These are phyloP conservation scores for Hoplostethus mediterraneus DNA, from an alignment of 2,797 vertebrate species.

Conservation along the genomic window DNA sequence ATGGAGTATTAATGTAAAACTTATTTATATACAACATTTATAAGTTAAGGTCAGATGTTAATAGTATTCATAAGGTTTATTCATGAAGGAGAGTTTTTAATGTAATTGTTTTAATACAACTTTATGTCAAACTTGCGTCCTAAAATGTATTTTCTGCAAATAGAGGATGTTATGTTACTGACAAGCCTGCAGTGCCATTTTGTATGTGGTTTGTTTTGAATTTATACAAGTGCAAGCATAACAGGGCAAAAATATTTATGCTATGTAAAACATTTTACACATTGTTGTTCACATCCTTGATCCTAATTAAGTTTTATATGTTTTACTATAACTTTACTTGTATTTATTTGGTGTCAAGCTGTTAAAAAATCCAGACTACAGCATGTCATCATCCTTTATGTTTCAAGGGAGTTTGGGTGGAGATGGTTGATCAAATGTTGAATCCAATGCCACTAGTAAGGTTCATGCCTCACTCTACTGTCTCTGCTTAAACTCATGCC, in stretches of 20 bases:
- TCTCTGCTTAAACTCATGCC: constrained; percentile 48
- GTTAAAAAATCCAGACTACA: constrained; percentile 37
- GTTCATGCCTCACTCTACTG: constrained; percentile 34
- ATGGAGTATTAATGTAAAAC: constrained; percentile 65
- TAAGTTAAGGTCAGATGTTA: constrained; percentile 74
- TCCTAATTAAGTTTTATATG: constrained; percentile 60
- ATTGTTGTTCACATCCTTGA: constrained; percentile 56
- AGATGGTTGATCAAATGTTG: constrained; percentile 30
- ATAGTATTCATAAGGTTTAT: constrained; percentile 73
- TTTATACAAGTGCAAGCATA: constrained; percentile 71
- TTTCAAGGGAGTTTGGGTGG: constrained; percentile 44
- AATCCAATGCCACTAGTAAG: constrained; percentile 41
- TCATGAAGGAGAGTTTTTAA: constrained; percentile 63
- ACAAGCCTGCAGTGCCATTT: constrained; percentile 65
- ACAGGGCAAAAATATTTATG: constrained; percentile 33
- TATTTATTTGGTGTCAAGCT: constrained; percentile 79
- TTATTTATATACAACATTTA: constrained; percentile 73
- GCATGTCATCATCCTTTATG: constrained; percentile 42
- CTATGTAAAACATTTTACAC: constrained; percentile 52
- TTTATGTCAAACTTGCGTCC: constrained; percentile 59
- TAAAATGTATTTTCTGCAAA: constrained; percentile 38
- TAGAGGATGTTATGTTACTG: background rate
- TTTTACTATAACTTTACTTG: constrained; percentile 66
- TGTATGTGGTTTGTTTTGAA: constrained; percentile 30
- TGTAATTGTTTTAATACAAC: constrained; percentile 65